Conservation (phyloP, 2,113 vertebrate genomes). For the Dendrocopos noguchii region DNA sequence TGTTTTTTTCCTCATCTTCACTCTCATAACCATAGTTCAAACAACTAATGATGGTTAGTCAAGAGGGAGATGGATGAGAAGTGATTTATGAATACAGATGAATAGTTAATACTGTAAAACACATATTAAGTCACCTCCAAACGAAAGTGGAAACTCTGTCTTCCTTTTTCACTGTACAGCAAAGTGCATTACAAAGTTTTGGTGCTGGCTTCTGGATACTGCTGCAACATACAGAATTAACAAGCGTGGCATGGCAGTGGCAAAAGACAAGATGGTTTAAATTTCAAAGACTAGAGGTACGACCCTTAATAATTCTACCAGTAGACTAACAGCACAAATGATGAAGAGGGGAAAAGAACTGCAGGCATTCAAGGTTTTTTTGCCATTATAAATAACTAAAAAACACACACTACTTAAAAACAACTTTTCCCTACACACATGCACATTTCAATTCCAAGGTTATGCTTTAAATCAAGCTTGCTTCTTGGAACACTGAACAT, state of each 20-base stretch:
- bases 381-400: not conserved
- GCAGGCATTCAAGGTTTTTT: not conserved
- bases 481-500: conserved; percentile 15
- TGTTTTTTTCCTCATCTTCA: not conserved
- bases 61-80: not conserved
- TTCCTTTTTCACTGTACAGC: not conserved
- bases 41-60: not conserved
- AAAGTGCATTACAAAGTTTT: not conserved
- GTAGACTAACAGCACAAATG: not conserved
- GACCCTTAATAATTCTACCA: not conserved
- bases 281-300: not conserved
- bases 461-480: not conserved
- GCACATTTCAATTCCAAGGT: not conserved
- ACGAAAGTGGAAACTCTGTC: not conserved
- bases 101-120: not conserved
- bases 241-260: not conserved
- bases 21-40: not conserved
- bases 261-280: not conserved
- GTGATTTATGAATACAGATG: not conserved
- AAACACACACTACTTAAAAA: not conserved
- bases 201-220: not conserved
- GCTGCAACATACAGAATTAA: not conserved
- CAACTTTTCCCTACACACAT: not conserved
- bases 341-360: not conserved
- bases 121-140: not conserved